Base-by-base conservation (phyloP, 2,797 vertebrate species). In the Peromyscus melanophrys region DNA sequence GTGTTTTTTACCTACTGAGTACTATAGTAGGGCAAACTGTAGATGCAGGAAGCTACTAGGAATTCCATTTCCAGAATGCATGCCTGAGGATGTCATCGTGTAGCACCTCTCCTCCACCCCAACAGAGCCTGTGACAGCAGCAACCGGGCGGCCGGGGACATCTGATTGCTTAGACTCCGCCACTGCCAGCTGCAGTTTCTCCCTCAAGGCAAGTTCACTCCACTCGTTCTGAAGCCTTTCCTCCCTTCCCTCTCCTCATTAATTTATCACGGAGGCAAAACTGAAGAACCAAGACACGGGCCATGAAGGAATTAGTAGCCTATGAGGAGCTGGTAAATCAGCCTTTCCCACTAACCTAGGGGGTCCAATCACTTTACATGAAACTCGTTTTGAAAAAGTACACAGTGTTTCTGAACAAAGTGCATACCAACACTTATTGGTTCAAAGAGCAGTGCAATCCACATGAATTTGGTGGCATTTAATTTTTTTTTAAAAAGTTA, bases 371-470 rank as follows among this genome's bases (percentile, higher is more conserved):
- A 98, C 97, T 98, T 98, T 98, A 98, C 98, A 98, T 98, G 98
- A 98, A 98, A 98, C 97, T 97, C 55, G 98, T 98, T 98, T 98
- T 97, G 97, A 96, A 97, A 97, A 97, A 97, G 97, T 96, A 98
- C 97, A 98, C 98, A 98, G 98, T 95, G 97, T 97, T 73, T 92
- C 84, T 98, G 95, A 96, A 97, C 96, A 77, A 98, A 98, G 98
- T 97, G 98, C 98, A 98, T 57, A 96, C 96, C 98, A 98, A 98
- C 98, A 97, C 98, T 98, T 98, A 98, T 57, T 96, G 97, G 97
- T 98, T 98, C 97, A 98, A 98, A 98, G 98, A 98, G 98, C 98
- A 99, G 98, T 99, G 99, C 98, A 99, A 99, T 98, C 98, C 98
- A 99, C 97, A 98, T 97, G 98, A 98, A 98, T 98, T 98, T 96